Conservation (phyloP, 2,888 invertebrate genomes). For the Scaptomyza tumidula region DNA sequence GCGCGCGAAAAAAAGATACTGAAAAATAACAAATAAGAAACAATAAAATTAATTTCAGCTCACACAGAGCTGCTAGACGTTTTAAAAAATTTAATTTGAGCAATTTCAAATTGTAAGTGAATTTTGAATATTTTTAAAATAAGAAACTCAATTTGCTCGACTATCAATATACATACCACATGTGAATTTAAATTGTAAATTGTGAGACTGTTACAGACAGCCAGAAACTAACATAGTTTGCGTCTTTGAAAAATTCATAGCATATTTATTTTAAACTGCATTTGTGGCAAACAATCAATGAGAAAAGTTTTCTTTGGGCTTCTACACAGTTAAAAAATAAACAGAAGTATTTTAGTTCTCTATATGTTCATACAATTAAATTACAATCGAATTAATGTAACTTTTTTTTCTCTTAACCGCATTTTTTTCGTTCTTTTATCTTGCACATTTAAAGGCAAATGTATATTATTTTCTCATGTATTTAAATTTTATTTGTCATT, state of each 20-base stretch:
- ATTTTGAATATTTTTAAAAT: conserved; percentile 1
- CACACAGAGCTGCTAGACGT: conserved; percentile 1
- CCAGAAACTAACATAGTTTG: background rate
- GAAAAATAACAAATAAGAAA: background rate
- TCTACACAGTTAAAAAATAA: too few relatives aligned
- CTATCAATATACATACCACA: background rate
- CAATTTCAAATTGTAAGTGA: conserved; percentile 37
- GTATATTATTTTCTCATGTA: too few relatives aligned
- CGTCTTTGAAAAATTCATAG: background rate
- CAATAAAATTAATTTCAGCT: background rate
- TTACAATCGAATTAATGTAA: too few relatives aligned
- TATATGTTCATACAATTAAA: too few relatives aligned
- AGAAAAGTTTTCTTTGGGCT: too few relatives aligned
- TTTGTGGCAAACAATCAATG: background rate
- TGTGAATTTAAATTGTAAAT: background rate
- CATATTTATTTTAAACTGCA: background rate
- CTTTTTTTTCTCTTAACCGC: too few relatives aligned
- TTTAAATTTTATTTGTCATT: too few relatives aligned
- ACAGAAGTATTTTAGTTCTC: too few relatives aligned
- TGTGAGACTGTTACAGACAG: background rate
- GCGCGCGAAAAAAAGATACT: conserved; percentile 17
- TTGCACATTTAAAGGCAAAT: too few relatives aligned
- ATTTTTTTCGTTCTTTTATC: too few relatives aligned
- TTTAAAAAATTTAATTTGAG: conserved; percentile 1
- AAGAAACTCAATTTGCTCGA: background rate